phyloP scores from a whole-genome alignment of 2,113 vertebrate species.

The Marmota monax region DNA sequence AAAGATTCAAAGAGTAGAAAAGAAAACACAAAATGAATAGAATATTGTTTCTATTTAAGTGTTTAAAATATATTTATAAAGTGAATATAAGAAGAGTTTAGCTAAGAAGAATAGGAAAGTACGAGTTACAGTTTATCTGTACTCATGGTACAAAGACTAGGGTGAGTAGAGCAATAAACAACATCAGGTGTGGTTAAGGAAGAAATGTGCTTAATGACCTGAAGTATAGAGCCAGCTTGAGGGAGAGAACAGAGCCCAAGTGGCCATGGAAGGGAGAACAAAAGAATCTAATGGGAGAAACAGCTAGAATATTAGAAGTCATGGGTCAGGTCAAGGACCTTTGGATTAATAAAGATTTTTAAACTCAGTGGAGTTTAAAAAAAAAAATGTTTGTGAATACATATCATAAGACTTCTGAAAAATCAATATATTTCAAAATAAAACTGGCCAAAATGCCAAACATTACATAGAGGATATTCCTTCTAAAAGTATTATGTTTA shows the following conservation, averaged over 20 bases:
- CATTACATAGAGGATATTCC: constrained; percentile 2
- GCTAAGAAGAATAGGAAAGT: background rate
- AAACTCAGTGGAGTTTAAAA: background rate
- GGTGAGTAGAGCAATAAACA: background rate
- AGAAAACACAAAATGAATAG: constrained; percentile 3
- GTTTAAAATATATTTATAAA: background rate
- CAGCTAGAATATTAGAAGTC: background rate
- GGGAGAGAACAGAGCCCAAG: background rate
- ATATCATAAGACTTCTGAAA: background rate
- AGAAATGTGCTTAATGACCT: background rate
- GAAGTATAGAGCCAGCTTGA: background rate
- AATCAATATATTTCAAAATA: background rate
- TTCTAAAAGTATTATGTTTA: background rate
- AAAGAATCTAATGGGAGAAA: background rate
- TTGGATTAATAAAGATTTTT: background rate
- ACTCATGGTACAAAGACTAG: background rate
- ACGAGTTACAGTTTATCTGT: background rate
- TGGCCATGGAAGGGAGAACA: fast-evolving
- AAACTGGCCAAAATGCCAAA: background rate
- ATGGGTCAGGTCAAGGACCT: background rate
- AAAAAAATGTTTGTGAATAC: background rate
- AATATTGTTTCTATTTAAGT: background rate
- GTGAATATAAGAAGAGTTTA: background rate
- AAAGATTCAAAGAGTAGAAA: background rate
- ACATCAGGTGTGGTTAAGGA: background rate